A percentile compares a stretch with the other conserved stretches of the same genome.
Evolutionary conservation across 2,797 vertebrate species (phyloP).

Genomic region (Ara ararauna): DNA sequence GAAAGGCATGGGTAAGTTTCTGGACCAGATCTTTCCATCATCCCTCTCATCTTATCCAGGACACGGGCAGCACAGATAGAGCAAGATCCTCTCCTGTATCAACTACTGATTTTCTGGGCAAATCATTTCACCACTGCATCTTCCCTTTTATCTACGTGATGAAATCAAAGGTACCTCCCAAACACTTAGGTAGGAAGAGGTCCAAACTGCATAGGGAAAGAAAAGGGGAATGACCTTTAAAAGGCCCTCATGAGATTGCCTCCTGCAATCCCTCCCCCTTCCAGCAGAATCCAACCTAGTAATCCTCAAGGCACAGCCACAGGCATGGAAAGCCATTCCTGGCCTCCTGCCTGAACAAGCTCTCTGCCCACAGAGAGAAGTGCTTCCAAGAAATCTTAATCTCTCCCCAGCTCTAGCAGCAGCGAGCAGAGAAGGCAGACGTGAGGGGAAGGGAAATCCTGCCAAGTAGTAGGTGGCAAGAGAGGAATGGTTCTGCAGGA

Average conservation of each 20-base stretch:
- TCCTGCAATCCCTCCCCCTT: neutral
- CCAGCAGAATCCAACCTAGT: neutral
- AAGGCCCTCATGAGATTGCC: neutral
- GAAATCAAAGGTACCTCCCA: neutral
- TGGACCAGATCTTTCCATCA: neutral
- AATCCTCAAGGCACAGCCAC: neutral
- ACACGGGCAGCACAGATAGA: neutral
- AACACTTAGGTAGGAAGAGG: neutral
- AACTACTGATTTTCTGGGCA: neutral
- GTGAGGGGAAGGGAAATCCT: neutral
- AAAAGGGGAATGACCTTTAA: neutral
- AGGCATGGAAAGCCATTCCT: neutral
- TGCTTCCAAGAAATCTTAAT: constrained; percentile 16
- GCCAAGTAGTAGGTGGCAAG: neutral
- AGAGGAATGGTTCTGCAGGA: neutral
- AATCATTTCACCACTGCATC: neutral
- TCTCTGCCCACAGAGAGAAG: neutral
- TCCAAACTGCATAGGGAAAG: neutral
- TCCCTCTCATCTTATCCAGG: neutral
- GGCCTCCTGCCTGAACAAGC: neutral
- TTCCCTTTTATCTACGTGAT: neutral
- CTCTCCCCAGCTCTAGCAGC: neutral
- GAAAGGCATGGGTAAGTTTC: neutral
- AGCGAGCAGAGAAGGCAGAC: neutral
- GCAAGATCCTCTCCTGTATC: neutral